These are phyloP conservation scores for Troides oblongomaculatus DNA, from an alignment of 2,888 invertebrate genomes.

Conservation along the genomic window DNA sequence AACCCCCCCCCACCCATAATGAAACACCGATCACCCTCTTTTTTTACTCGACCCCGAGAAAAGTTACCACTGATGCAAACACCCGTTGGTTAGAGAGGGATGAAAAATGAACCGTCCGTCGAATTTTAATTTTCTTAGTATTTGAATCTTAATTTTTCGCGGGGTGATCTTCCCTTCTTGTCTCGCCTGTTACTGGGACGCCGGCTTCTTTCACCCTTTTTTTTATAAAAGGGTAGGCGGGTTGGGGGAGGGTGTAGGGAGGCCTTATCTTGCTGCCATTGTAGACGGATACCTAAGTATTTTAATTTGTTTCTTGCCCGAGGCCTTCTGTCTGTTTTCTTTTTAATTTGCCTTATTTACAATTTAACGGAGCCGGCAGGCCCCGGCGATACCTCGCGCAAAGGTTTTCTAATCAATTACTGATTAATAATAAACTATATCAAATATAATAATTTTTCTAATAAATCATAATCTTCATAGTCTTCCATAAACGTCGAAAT, in stretches of 20 bases:
- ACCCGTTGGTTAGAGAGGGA: conserved; percentile 44
- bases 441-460: too few relatives aligned
- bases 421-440: not conserved
- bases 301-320: conserved; percentile 36
- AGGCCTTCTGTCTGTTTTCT: conserved; percentile 31
- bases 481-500: too few relatives aligned
- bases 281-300: conserved; percentile 34
- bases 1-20: conserved; percentile 42
- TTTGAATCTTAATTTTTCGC: conserved; percentile 80
- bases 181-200: conserved; percentile 41
- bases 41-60: conserved; percentile 45
- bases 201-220: conserved; percentile 55
- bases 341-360: conserved; percentile 30
- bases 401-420: conserved; percentile 17
- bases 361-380: conserved; percentile 16
- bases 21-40: conserved; percentile 64
- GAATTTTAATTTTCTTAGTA: conserved; percentile 80
- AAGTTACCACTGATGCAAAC: conserved; percentile 29
- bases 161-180: conserved; percentile 54
- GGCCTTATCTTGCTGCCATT: conserved; percentile 33
- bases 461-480: too few relatives aligned
- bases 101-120: conserved; percentile 64
- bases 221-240: conserved; percentile 34
- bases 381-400: conserved; percentile 5
- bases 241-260: conserved; percentile 39